Conservation (phyloP, 2,888 invertebrate species). For the Maniola hyperantus region DNA sequence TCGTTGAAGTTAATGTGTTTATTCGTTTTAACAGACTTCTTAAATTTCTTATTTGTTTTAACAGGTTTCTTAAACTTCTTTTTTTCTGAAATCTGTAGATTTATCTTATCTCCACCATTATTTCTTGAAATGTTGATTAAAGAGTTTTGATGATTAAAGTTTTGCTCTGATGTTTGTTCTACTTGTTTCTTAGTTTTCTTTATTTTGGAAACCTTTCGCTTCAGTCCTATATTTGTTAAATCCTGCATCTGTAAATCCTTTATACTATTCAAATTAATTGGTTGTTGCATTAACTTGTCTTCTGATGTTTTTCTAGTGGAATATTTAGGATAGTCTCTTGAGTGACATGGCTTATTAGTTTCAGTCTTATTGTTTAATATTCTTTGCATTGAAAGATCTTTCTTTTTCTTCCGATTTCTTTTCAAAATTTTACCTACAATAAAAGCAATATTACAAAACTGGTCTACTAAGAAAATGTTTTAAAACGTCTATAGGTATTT, state of each 20-base stretch:
- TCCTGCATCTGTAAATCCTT: conserved; percentile 23
- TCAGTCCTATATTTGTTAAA: background rate
- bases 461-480: background rate
- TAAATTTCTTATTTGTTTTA: conserved; percentile 19
- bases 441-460: background rate
- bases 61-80: conserved; percentile 22
- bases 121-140: background rate
- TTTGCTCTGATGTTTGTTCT: background rate
- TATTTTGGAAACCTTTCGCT: conserved; percentile 16
- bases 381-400: conserved; percentile 12
- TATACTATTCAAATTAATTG: conserved; percentile 13
- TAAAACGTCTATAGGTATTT: background rate
- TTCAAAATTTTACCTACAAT: conserved; percentile 60
- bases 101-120: background rate
- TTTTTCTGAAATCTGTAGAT: background rate
- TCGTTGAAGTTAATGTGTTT: conserved; percentile 24
- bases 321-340: background rate
- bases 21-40: conserved; percentile 25
- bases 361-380: conserved; percentile 29
- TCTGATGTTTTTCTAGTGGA: conserved; percentile 6
- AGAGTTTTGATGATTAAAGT: background rate
- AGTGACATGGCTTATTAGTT: conserved; percentile 2
- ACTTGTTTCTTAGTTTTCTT: conserved; percentile 23
- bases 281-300: background rate
- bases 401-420: conserved; percentile 50